phyloP scores from a whole-genome alignment of 2,888 invertebrate genomes.

The Camponotus fellah region DNA sequence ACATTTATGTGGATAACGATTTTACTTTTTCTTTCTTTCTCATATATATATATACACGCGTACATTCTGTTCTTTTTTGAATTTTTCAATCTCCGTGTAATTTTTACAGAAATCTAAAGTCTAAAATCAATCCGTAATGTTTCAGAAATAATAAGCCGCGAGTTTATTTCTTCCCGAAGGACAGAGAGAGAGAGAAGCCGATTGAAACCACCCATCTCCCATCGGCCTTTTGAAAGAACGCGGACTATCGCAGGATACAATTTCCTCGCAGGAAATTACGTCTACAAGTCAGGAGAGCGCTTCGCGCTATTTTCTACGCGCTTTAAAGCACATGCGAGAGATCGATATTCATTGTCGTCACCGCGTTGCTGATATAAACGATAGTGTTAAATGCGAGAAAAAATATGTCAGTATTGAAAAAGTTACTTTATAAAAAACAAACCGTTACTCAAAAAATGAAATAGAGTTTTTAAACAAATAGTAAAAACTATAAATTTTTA shows the following conservation, averaged over 20 bases:
- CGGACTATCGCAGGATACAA: slow-evolving; percentile 65
- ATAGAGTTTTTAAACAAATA: too few species aligned
- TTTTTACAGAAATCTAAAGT: neutral
- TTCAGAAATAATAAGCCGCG: slow-evolving; percentile 1
- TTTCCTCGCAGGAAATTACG: slow-evolving; percentile 76
- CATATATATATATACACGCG: neutral
- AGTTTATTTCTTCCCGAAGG: slow-evolving; percentile 23
- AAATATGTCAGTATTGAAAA: neutral
- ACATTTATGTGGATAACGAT: neutral
- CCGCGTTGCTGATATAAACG: neutral
- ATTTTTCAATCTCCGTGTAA: neutral
- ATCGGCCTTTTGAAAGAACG: slow-evolving; percentile 45
- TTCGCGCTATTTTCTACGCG: slow-evolving; percentile 30
- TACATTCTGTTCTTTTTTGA: neutral
- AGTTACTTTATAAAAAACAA: neutral
- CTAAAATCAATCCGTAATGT: slow-evolving; percentile 1
- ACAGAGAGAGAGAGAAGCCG: slow-evolving; percentile 45
- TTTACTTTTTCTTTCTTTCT: neutral
- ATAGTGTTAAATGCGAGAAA: slow-evolving; percentile 16
- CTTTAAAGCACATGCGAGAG: slow-evolving; percentile 17
- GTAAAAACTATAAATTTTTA: too few species aligned
- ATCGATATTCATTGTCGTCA: slow-evolving; percentile 51
- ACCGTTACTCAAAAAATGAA: too few species aligned
- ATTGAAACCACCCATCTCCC: slow-evolving; percentile 56
- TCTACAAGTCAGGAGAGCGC: slow-evolving; percentile 49